Evolutionary conservation across 2,888 invertebrate species (phyloP).

Genomic region (Taenaris catops): DNA sequence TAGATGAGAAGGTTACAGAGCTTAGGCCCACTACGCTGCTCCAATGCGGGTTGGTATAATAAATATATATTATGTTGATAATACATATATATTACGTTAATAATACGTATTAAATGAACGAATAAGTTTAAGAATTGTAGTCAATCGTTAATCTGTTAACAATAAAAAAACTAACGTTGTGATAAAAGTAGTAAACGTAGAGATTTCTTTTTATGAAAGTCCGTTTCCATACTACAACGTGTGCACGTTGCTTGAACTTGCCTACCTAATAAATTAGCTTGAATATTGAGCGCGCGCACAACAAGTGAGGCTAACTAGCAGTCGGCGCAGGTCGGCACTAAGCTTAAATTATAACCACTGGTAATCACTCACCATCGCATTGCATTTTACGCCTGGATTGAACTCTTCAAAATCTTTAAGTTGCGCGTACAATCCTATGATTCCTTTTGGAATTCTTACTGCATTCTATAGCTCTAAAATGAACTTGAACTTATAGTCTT

Average conservation of each 20-base stretch:
- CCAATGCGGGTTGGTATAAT: too few species aligned
- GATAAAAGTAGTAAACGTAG: too few species aligned
- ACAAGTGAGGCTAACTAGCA: conserved; percentile 75
- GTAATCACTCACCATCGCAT: conserved; percentile 56
- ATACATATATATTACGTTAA: too few species aligned
- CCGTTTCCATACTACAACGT: conserved; percentile 42
- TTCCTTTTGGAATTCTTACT: not conserved
- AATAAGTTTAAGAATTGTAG: too few species aligned
- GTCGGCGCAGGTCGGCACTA: conserved; percentile 57
- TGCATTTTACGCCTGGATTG: conserved; percentile 35
- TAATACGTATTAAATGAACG: too few species aligned
- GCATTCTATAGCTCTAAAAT: too few species aligned
- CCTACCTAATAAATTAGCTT: conserved; percentile 16
- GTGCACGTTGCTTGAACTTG: not conserved
- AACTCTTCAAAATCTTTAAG: conserved; percentile 22
- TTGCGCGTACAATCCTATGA: conserved; percentile 13
- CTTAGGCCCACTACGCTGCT: too few species aligned
- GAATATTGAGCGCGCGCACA: conserved; percentile 57
- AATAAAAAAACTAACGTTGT: too few species aligned
- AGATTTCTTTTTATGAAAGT: conserved; percentile 17
- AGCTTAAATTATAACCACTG: conserved; percentile 64
- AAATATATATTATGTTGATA: too few species aligned
- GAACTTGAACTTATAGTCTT: conserved; percentile 40
- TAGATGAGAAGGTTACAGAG: too few species aligned
- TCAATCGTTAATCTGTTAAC: too few species aligned